Evolutionary conservation across 2,888 invertebrate genomes (phyloP), one percentile per base, ranked within the genome.

Genomic region (Megalurothrips usitatus): DNA sequence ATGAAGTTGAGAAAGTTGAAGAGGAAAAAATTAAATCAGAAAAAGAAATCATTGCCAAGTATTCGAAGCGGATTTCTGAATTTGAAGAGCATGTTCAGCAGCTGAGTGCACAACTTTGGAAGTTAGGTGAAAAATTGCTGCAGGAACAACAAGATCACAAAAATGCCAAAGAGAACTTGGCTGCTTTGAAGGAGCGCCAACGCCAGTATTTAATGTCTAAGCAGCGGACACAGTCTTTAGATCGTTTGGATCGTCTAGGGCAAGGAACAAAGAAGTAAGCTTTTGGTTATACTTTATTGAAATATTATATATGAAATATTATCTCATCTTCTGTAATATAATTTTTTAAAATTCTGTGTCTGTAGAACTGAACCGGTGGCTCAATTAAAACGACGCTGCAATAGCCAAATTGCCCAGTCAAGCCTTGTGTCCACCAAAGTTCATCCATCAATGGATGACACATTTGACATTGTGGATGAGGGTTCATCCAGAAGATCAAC

Each of bases 91-190:
- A 86, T 86, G 82, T 89, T 87, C 84, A 89, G 88, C 87, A 84
- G 26, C 85, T 92, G 80, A 91, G 90, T 12, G 88, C 89, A 0
- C 91, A 92, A 84, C 86, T 91, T 82, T 92, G 92, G 92, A 88
- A 87, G 63, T 89, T 91, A 0, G 90, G 91, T 0, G 92, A 92
- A 85, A 91, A 90, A 85, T 89, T 90, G 82, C 86, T 92, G 0
- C 87, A 89, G 83, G 89, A 90, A 85, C 89, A 89, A 80, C 90
- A 91, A 82, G 90, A 91, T 83, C 90, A 90, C 0, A 89, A 91
- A 81, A 89, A 88, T 86, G 85, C 89, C 80, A 84, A 88, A 28
- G 87, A 88, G 83, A 87, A 88, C 79, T 81, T 87, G 81, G 82
- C 26, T 81, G 83, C 79, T 75, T 49, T 81, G 43, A 82, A n/a